phyloP scores from a whole-genome alignment of 1,140 invertebrate species.

The Drosophila ficusphila region DNA sequence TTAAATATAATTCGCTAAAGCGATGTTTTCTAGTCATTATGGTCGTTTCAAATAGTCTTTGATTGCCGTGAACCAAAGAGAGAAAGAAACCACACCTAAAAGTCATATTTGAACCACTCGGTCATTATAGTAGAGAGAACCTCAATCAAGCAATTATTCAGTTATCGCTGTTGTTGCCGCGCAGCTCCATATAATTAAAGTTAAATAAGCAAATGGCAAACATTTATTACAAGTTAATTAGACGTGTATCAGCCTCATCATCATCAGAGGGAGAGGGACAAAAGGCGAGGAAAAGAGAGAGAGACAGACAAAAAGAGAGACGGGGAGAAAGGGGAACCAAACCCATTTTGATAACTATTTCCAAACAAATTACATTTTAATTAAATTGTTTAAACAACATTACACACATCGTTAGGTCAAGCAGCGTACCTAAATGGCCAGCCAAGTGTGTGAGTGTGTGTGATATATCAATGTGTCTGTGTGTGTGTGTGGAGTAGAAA shows the following conservation, averaged over 20 bases:
- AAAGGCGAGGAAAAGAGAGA: neutral
- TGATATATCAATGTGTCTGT: neutral
- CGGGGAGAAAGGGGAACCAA: constrained; percentile 37
- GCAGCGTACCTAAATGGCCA: constrained; percentile 77
- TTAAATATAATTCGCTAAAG: neutral
- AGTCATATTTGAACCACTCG: constrained; percentile 7
- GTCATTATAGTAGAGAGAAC: constrained; percentile 22
- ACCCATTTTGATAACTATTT: constrained; percentile 80
- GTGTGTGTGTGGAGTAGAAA: constrained; percentile 48
- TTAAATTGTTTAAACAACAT: constrained; percentile 84
- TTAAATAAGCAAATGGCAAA: constrained; percentile 80
- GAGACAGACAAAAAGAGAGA: neutral
- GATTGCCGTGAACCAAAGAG: constrained; percentile 1
- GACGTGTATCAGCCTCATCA: constrained; percentile 76
- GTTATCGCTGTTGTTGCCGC: constrained; percentile 46
- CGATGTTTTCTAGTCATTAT: constrained; percentile 11
- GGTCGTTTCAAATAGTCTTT: constrained; percentile 14
- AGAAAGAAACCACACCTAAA: constrained; percentile 25
- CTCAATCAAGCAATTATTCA: constrained; percentile 64
- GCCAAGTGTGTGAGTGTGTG: constrained; percentile 34
- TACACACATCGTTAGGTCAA: constrained; percentile 83
- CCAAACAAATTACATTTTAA: constrained; percentile 84
- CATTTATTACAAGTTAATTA: constrained; percentile 83
- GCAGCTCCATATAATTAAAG: constrained; percentile 70
- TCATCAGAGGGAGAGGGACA: constrained; percentile 39